Percentiles rank a stretch among this genome's conserved stretches.
phyloP scores from a whole-genome alignment of 2,888 invertebrate genomes.

The Carpatolechia fugitivella region DNA sequence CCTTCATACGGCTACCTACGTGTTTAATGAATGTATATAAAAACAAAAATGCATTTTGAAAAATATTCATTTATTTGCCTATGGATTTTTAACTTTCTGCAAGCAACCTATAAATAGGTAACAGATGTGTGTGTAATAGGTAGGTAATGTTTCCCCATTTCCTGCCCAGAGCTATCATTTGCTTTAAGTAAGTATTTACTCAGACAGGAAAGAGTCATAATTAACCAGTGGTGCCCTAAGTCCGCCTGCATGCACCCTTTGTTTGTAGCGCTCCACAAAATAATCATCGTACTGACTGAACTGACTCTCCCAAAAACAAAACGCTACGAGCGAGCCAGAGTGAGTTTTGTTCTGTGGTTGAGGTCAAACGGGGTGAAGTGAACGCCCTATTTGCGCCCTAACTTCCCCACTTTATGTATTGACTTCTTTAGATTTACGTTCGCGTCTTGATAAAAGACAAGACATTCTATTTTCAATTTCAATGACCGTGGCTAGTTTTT shows the following conservation, averaged over 20 bases:
- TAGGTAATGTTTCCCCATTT: too few relatives aligned
- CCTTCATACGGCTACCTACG: too few relatives aligned
- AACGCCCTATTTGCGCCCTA: not conserved
- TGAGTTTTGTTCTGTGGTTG: slow-evolving; percentile 20
- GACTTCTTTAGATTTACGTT: not conserved
- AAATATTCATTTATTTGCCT: too few relatives aligned
- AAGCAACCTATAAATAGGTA: too few relatives aligned
- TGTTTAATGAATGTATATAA: too few relatives aligned
- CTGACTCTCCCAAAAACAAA: not conserved
- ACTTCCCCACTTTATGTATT: not conserved
- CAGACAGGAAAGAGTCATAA: slow-evolving; percentile 2
- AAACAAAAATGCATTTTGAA: too few relatives aligned
- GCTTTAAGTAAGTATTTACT: not conserved
- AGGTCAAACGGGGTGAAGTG: slow-evolving; percentile 19
- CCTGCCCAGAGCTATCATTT: not conserved
- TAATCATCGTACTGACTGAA: slow-evolving; percentile 7
- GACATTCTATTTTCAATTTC: too few relatives aligned
- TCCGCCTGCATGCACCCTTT: slow-evolving; percentile 1
- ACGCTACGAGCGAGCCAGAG: slow-evolving; percentile 1
- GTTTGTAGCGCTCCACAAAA: slow-evolving; percentile 11
- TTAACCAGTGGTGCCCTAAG: not conserved
- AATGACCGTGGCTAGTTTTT: too few relatives aligned
- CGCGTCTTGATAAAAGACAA: not conserved
- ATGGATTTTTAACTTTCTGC: too few relatives aligned
- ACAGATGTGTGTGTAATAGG: too few relatives aligned